Percentiles rank a stretch among this genome's conserved stretches.
phyloP scores from a whole-genome alignment of 2,113 vertebrate genomes.

The Pterocles gutturalis region DNA sequence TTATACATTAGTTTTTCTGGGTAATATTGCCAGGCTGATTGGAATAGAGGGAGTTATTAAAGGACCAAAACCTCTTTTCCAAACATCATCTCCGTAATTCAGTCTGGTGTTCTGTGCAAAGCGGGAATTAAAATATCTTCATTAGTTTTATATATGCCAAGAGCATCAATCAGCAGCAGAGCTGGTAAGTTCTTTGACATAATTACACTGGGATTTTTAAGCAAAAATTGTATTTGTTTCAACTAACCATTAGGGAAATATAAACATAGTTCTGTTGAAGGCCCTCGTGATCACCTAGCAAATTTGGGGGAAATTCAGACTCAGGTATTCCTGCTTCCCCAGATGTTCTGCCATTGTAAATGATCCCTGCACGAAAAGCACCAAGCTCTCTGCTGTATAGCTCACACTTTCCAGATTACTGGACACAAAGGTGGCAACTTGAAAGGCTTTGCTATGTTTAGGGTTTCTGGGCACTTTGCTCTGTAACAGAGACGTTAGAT shows the following conservation, averaged over 20 bases:
- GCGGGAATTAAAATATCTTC: neutral
- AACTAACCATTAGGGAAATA: neutral
- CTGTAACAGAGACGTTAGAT: neutral
- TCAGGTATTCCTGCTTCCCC: neutral
- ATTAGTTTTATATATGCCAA: neutral
- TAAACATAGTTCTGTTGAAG: neutral
- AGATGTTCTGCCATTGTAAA: neutral
- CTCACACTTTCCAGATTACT: neutral
- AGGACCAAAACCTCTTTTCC: neutral
- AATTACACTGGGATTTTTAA: neutral
- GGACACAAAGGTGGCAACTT: neutral
- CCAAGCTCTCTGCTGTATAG: neutral
- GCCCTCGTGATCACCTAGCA: neutral
- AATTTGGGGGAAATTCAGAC: neutral
- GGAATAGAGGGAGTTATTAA: neutral
- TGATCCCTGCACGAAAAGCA: neutral
- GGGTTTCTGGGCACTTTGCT: neutral
- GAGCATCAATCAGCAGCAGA: neutral
- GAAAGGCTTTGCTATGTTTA: neutral
- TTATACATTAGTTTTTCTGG: neutral
- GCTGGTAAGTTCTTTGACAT: neutral
- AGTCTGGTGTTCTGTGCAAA: neutral
- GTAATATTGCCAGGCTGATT: neutral
- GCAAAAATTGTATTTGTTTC: neutral
- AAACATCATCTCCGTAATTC: neutral